phyloP scores from a whole-genome alignment of 2,113 vertebrate genomes.

The Salvelinus namaycush region DNA sequence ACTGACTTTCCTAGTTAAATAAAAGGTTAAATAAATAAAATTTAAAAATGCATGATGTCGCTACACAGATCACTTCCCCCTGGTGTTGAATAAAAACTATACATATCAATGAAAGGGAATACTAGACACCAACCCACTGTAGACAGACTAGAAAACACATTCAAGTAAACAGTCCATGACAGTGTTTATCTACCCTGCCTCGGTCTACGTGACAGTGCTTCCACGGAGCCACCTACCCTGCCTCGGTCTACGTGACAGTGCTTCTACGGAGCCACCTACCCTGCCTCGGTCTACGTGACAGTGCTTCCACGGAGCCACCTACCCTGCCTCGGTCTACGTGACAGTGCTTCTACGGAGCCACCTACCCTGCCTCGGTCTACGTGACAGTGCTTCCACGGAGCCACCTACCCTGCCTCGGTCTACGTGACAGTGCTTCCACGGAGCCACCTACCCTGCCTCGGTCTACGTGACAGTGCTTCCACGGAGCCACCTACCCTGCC shows the following conservation, averaged over 20 bases:
- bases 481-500: conserved; percentile 77
- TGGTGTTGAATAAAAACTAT: too few species aligned
- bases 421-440: conserved; percentile 35
- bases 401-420: conserved; percentile 85
- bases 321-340: conserved; percentile 85
- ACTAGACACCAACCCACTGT: too few species aligned
- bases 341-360: neutral
- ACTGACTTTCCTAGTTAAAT: too few species aligned
- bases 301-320: conserved; percentile 31
- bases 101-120: too few species aligned
- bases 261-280: conserved; percentile 69
- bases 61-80: too few species aligned
- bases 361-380: conserved; percentile 87
- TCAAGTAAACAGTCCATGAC: too few species aligned
- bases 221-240: conserved; percentile 75
- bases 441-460: conserved; percentile 82
- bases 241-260: conserved; percentile 72
- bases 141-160: too few species aligned
- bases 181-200: too few species aligned
- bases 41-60: too few species aligned
- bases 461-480: conserved; percentile 55
- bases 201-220: too few species aligned
- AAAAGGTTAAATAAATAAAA: too few species aligned
- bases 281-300: conserved; percentile 77
- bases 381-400: too few species aligned